Base-by-base conservation (phyloP, 2,888 invertebrate species). In the Acrobasis repandana region DNA sequence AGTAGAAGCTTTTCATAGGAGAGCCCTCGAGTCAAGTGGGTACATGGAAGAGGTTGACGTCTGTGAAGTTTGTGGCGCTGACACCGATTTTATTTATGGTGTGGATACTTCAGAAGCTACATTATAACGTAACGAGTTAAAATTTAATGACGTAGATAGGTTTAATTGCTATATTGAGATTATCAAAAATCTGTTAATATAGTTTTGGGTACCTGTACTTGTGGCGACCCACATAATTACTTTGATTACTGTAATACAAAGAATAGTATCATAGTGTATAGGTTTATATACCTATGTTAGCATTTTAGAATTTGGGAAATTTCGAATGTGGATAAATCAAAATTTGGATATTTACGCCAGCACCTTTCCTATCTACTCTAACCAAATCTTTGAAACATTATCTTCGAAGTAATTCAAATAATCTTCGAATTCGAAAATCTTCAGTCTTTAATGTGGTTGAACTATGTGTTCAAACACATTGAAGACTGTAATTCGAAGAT, bases 1-100 rank as follows among this genome's bases (percentile, higher is more conserved):
- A 78, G 76, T 83, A 80, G 83, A 79, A 79, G 82, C 81, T 83
- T 80, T 81, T 78, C 82, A 82, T 77, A 72, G 72, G 72, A 87
- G 89, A 67, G 80, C 80, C 70, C 88, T 89, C 68, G 74, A 83
- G 72, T 83, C 67, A 73, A 86, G 86, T 74, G 71, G 65, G 46
- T 65, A 69, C 69, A 69, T 69, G 68, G 71, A 74, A 83, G 82
- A 78, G 83, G 77, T 80, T 82, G 83, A 81, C 78, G 80, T 75
- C 72, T 73, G 76, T 69, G 69, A 72, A 70, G 74, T 73, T 71
- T 63, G 69, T 73, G 61, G 67, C 81, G 79, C 67, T 64, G 65
- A 61, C 61, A 47, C 60, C 63, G 60, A 62, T 62, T 61, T 62
- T 63, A 57, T 67, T 64, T 65, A 62, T 54, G 16, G 56, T 58